Percentiles rank a stretch among this genome's conserved stretches.
phyloP scores from a whole-genome alignment of 2,888 invertebrate species.

The Tetragonula carbonaria region DNA sequence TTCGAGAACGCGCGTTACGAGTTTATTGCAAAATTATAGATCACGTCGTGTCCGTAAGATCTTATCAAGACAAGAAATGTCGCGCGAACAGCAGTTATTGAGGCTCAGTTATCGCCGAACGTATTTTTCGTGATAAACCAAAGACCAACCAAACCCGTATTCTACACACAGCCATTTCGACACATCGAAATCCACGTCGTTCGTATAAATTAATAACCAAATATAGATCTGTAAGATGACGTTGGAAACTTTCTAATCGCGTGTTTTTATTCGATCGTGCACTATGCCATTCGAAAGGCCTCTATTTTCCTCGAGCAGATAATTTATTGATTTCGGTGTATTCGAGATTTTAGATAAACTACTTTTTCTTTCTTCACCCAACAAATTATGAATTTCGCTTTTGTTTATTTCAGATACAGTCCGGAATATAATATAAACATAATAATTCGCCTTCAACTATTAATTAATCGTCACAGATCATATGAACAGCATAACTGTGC shows the following conservation, averaged over 20 bases:
- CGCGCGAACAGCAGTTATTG: neutral
- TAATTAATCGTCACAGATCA: too few species aligned
- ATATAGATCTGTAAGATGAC: neutral
- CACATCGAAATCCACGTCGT: neutral
- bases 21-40: neutral
- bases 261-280: neutral
- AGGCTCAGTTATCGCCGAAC: neutral
- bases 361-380: neutral
- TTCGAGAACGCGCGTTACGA: neutral
- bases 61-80: neutral
- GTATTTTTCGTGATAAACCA: neutral
- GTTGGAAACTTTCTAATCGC: constrained; percentile 7
- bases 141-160: constrained; percentile 18
- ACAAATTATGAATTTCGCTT: too few species aligned
- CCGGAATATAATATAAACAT: neutral
- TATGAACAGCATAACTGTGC: too few species aligned
- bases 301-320: neutral
- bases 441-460: too few species aligned
- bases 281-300: neutral
- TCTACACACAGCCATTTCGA: constrained; percentile 1
- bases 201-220: constrained; percentile 8
- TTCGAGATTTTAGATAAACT: neutral
- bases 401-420: too few species aligned
- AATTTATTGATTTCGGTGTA: neutral
- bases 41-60: neutral